Evolutionary conservation across 2,797 vertebrate species (phyloP).

Genomic region (Pristis pectinata): DNA sequence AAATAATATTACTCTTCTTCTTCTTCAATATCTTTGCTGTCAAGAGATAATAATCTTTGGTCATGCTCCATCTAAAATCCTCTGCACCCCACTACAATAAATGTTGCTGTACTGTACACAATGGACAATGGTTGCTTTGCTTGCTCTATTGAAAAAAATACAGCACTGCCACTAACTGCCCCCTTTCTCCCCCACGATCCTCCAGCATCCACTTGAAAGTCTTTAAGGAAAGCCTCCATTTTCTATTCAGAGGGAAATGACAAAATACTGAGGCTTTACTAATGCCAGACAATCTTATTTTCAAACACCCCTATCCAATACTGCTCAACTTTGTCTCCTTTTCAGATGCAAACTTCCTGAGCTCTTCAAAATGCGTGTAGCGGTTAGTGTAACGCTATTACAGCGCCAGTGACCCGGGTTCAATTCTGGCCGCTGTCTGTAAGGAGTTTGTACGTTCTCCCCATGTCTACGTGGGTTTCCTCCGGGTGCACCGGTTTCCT

Average conservation of each 20-base stretch:
- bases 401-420: no score
- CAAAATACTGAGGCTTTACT: not conserved
- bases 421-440: no score
- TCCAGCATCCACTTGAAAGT: not conserved
- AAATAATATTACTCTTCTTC: not conserved
- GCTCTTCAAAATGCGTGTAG: no score
- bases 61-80: not conserved
- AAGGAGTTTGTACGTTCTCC: no score
- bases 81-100: not conserved
- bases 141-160: not conserved
- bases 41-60: not conserved
- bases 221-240: not conserved
- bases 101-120: not conserved
- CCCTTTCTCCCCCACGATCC: no score
- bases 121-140: not conserved
- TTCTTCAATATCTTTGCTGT: not conserved
- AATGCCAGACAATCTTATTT: not conserved
- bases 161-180: not conserved
- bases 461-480: no score
- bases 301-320: not conserved
- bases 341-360: not conserved
- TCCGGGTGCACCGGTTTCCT: no score
- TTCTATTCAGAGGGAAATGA: not conserved
- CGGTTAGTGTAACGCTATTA: no score
- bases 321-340: not conserved